Evolutionary conservation across 2,888 invertebrate genomes (phyloP), one percentile per base, ranked within the genome.

Genomic region (Gastrophysa polygoni): DNA sequence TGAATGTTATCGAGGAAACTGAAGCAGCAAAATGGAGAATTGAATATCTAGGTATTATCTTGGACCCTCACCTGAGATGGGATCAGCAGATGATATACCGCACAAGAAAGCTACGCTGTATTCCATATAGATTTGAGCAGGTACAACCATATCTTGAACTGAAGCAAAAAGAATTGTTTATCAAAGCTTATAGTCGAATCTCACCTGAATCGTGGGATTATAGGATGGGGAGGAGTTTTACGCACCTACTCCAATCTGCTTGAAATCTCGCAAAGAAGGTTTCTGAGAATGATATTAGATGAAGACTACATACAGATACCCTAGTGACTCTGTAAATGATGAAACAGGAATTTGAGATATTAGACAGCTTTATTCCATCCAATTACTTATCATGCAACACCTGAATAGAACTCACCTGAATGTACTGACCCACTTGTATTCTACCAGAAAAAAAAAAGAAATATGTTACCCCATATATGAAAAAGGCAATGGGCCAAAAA

Each of bases 121-220:
- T 56, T 18, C 21, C 47, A 18, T 57, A 47, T 14, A 47, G 57
- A 18, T 57, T 57, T 24, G 47, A 48, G 14, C 57, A 57, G 47
- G 28, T 48, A 17, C 29, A 18, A 17, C 17, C 11, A 16, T 32
- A 32, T 20, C 48, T 48, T 48, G 34, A 47, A 16, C 28, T 17
- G 28, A 44, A 56, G 28, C 46, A 56, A 56, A 56, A 56, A 29
- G 14, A 55, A 44, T 55, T n/a, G 24, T 55, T 24, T 55, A 55
- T 24, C 17, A 28, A 11, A 56, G 56, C 18, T 46, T 47, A 46
- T n/a, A n/a, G 32, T 55, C 8, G 44, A 55, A 44, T 24, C 55
- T 8, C 55, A 55, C 24, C 17, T 55, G 7, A 55, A 18, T 2
- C 46, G 28, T 56, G 47, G 56, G 7, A 47, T 56, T 2, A 48